Evolutionary conservation across 2,113 vertebrate genomes (phyloP), one percentile per base, ranked within the genome.

Genomic region (Patagioenas fasciata): DNA sequence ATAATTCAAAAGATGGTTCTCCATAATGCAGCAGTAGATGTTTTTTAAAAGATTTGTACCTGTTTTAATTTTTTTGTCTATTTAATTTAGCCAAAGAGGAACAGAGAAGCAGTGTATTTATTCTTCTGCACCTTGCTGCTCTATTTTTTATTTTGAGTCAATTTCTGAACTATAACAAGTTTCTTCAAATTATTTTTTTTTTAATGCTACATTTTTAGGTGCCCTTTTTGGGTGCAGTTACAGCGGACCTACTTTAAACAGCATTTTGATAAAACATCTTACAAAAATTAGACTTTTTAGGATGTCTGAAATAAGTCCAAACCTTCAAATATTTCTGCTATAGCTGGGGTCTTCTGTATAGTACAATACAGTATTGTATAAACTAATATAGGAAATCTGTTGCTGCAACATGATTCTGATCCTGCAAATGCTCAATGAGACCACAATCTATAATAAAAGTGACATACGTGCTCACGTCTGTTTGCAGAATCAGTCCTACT

Each of bases 401-500:
- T 82, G 7, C 19, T 62, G 10, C 20, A 17, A 81, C 13, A 51
- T 60, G 7, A 20, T 80, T 62, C 38, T 73, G 36, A 56, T 88
- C 42, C 64, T 91, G 53, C 16, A 89, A 79, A 80, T 64, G 16
- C 25, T 89, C 48, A 79, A 0, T 67, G 40, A 81, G 36, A 74
- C 10, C 21, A 38, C 20, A 57, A 2, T n/a, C 34, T 50, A n/a
- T 34, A 70, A 66, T 31, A 57, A 54, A 67, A 91, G 15, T 2
- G 3, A 20, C 51, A 19, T 29, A 18, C 0, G 1, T 78, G 25
- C n/a, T 64, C 0, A 7, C 5, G 1, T n/a, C 18, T 64, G 7
- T 64, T 57, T 75, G 53, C 13, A 91, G 62, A 71, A 67, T 38
- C 40, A 89, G n/a, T 47, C 12, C 36, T 91, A 61, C 24, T 26